Base-by-base conservation (phyloP, 2,888 invertebrate species). In the Cheilosia pagana region DNA sequence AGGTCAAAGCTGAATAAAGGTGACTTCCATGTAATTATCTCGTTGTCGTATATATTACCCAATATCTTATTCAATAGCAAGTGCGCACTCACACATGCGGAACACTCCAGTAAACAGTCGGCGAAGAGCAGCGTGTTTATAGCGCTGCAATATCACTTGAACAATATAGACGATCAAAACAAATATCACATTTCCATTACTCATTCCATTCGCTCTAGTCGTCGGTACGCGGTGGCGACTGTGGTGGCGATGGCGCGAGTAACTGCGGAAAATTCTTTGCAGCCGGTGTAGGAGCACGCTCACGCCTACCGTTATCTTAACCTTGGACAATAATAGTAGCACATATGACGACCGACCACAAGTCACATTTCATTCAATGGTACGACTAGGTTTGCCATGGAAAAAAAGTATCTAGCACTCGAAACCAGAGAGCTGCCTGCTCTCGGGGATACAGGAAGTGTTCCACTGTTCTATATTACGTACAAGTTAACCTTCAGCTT, bases 231-330 rank as follows among this genome's bases (percentile, higher is more conserved):
- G n/a, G n/a, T 25, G 43, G 12, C 23, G 55, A 16, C 14, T 23
- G 55, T 21, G 39, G 12, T 10, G 16, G 50, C 59, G 59, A 35
- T 8, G 8, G 12, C 50, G 50, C 21, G 12, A 16, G 43, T n/a
- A 39, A 53, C 59, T 50, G 41, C 21, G 53, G n/a, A n/a, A 62
- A 62, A 43, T 62, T 62, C 70, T 72, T 53, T 53, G 35, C 52
- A 12, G 31, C n/a, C 12, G 12, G 57, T 75, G 60, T 65, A 74
- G 67, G 77, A 78, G 78, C 68, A 41, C 35, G 35, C 35, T 35
- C 74, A 79, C 85, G 71, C 85, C 85, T 76, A 85, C 85, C 85
- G 85, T 85, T 85, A 85, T 85, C 85, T 85, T 81, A 85, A 85
- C 85, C 85, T 85, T 85, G 85, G 85, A 81, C 85, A 85, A 85